Evolutionary conservation across 2,888 invertebrate genomes (phyloP).

Genomic region (Fabriciana adippe): DNA sequence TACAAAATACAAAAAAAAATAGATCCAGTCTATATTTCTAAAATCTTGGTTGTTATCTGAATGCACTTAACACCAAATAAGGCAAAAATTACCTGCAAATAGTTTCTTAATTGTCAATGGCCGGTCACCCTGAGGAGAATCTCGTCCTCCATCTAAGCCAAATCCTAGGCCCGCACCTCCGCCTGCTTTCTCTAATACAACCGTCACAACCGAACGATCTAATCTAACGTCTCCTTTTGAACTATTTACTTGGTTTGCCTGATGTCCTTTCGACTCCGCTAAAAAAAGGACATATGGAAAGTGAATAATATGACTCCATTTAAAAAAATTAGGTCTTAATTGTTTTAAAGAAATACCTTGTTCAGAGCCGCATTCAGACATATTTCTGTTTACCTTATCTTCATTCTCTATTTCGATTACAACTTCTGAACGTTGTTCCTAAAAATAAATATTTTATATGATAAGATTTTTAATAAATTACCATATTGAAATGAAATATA

Average conservation of each 20-base stretch:
- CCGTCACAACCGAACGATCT: constrained; percentile 64
- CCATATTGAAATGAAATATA: neutral
- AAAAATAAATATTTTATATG: constrained; percentile 27
- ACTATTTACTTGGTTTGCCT: constrained; percentile 49
- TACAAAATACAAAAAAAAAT: neutral
- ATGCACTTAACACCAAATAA: no score
- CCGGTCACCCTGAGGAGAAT: constrained; percentile 93
- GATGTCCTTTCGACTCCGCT: constrained; percentile 72
- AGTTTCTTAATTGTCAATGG: constrained; percentile 96
- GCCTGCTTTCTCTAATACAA: constrained; percentile 80
- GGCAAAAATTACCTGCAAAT: constrained; percentile 88
- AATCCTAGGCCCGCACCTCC: constrained; percentile 95
- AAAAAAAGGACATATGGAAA: constrained; percentile 25
- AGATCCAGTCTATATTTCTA: no score
- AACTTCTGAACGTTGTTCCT: constrained; percentile 91
- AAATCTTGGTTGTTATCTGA: no score
- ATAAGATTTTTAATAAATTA: neutral
- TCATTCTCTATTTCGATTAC: constrained; percentile 88
- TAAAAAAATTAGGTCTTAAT: neutral
- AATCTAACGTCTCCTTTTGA: constrained; percentile 43
- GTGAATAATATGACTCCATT: neutral
- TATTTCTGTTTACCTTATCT: constrained; percentile 55
- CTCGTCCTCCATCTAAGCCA: constrained; percentile 96
- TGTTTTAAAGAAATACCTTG: constrained; percentile 54
- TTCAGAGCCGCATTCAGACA: constrained; percentile 70